Base-by-base conservation (phyloP, 2,113 vertebrate genomes). In the Elephas maximus region DNA sequence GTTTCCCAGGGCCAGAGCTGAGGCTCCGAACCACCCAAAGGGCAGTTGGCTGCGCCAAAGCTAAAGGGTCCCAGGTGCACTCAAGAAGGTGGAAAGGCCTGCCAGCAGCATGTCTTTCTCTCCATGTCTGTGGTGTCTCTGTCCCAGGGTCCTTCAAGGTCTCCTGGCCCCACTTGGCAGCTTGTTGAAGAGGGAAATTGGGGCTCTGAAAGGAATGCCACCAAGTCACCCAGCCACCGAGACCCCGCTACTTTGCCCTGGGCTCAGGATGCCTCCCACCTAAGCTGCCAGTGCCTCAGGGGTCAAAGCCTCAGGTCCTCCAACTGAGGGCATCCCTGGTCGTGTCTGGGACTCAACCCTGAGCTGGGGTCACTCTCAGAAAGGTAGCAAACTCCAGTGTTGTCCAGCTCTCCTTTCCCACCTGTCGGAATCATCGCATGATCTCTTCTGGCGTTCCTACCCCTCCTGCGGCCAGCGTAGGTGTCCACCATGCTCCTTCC, bases 341-440 rank as follows among this genome's bases (percentile, higher is more conserved):
- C 28, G 12, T 28, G 24, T 57, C 65, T 6, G 20, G 53, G 37
- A 5, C 57, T 41, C 1, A 2, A 18, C 45, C 24, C 2, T 24
- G 24, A 14, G 0, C 17, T 2, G 26, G 8, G 48, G 6, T 11
- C 11, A 10, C 7, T 60, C 5, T 41, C 45, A 0, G 15, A 17
- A 1, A 3, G 30, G 5, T 62, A 2, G 5, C 1, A 1, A 4
- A 1, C 21, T 62, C 12, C 0, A 6, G 26, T 14, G 0, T 9
- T 0, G 4, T 9, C 44, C 8, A 0, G 17, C 8, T 9, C 8
- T 45, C 63, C 18, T 1, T 79, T 8, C 79, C 83, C 6, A 1
- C 62, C 69, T 0, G 10, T 9, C 5, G 1, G 6, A 11, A 28
- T 20, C n/a, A 3, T 33, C 37, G 2, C 37, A 37, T 37, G 37